Conservation (phyloP, 2,888 invertebrate species). For the Altica lythri region DNA sequence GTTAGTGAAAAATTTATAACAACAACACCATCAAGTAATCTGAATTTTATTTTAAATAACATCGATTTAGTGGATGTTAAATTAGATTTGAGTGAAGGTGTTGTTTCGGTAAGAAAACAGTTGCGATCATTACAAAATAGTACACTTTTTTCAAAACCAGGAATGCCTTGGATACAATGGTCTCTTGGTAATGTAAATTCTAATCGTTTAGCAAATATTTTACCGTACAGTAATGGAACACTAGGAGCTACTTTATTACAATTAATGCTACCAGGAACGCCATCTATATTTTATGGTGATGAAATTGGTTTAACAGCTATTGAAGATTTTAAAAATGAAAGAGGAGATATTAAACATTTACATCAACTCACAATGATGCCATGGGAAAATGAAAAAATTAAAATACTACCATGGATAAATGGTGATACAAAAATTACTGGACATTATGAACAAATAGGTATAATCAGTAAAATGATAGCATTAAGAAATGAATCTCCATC, state of each 20-base stretch:
- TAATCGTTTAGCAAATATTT: slow-evolving; percentile 64
- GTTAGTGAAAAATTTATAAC: slow-evolving; percentile 65
- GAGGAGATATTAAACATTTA: slow-evolving; percentile 64
- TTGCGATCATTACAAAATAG: slow-evolving; percentile 64
- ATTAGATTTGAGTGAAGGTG: slow-evolving; percentile 65
- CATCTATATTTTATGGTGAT: slow-evolving; percentile 89
- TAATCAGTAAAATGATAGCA: slow-evolving; percentile 64
- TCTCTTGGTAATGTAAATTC: slow-evolving; percentile 70
- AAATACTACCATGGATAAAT: slow-evolving; percentile 69
- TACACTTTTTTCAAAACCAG: slow-evolving; percentile 63
- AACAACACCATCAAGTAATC: slow-evolving; percentile 57
- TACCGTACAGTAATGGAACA: slow-evolving; percentile 65
- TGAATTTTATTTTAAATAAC: slow-evolving; percentile 66
- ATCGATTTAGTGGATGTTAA: slow-evolving; percentile 76
- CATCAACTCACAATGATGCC: slow-evolving; percentile 75
- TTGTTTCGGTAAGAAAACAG: slow-evolving; percentile 63
- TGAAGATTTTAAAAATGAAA: slow-evolving; percentile 63
- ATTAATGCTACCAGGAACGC: slow-evolving; percentile 83
- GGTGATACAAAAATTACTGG: slow-evolving; percentile 58
- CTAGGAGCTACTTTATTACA: slow-evolving; percentile 74
- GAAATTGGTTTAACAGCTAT: slow-evolving; percentile 76
- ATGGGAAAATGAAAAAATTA: slow-evolving; percentile 61
- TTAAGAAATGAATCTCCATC: slow-evolving; percentile 69
- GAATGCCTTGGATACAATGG: slow-evolving; percentile 82
- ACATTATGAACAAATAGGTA: slow-evolving; percentile 61